phyloP scores from a whole-genome alignment of 2,888 invertebrate species.

The Syritta pipiens region DNA sequence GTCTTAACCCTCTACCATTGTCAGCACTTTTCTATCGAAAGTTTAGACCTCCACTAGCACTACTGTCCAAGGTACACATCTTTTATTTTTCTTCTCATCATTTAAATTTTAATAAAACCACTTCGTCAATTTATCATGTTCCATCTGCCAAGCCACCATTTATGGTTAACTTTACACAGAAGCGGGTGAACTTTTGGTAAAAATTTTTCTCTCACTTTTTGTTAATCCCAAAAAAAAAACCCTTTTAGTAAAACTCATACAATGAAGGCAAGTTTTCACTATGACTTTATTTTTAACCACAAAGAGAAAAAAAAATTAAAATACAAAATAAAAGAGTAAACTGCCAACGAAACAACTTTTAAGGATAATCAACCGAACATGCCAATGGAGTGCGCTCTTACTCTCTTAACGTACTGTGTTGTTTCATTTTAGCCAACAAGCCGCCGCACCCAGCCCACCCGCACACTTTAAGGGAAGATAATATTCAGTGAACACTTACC shows the following conservation, averaged over 20 bases:
- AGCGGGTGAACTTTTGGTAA: constrained; percentile 9
- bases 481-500: constrained; percentile 54
- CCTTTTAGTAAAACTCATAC: constrained; percentile 29
- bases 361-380: constrained; percentile 66
- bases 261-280: neutral
- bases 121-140: constrained; percentile 7
- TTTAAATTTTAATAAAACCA: too few species aligned
- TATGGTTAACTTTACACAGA: constrained; percentile 14
- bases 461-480: constrained; percentile 37
- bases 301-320: neutral
- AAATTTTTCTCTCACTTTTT: neutral
- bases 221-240: constrained; percentile 19
- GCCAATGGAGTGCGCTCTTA: constrained; percentile 43
- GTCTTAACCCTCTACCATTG: too few species aligned
- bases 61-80: too few species aligned
- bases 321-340: constrained; percentile 20
- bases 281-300: constrained; percentile 16
- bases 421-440: too few species aligned
- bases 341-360: constrained; percentile 42
- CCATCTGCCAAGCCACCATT: constrained; percentile 1
- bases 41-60: too few species aligned
- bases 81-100: too few species aligned
- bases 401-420: constrained; percentile 38
- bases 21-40: too few species aligned
- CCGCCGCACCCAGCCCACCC: constrained; percentile 1